A percentile compares a stretch with the other conserved stretches of the same genome.
Conservation (phyloP, 2,888 invertebrate species). For the Aphrophora alni region DNA sequence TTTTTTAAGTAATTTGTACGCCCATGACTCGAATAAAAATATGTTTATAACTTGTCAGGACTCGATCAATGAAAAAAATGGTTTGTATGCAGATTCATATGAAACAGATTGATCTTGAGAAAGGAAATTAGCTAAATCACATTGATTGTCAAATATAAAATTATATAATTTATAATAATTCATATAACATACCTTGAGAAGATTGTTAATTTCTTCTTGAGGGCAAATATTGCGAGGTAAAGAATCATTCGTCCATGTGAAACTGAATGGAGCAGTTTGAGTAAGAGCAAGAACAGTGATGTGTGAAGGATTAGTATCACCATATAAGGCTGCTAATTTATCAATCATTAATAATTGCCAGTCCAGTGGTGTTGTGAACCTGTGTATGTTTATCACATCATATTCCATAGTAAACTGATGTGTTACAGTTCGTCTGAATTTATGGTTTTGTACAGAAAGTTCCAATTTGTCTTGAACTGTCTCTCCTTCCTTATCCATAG, state of each 20-base stretch:
- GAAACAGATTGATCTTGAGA: no score
- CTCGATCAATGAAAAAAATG: no score
- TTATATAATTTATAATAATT: no score
- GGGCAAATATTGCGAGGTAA: slow-evolving; percentile 81
- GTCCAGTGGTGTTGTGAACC: slow-evolving; percentile 59
- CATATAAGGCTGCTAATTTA: slow-evolving; percentile 58
- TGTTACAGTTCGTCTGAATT: slow-evolving; percentile 76
- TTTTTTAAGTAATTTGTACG: no score
- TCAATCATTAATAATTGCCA: slow-evolving; percentile 78
- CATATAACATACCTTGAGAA: slow-evolving; percentile 74
- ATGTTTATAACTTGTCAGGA: no score
- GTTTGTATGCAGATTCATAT: no score
- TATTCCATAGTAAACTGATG: slow-evolving; percentile 57
- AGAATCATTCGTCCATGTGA: slow-evolving; percentile 87
- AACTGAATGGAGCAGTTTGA: slow-evolving; percentile 66
- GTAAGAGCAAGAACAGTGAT: slow-evolving; percentile 71
- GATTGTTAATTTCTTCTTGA: slow-evolving; percentile 70
- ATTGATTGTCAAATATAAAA: no score
- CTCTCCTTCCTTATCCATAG: slow-evolving; percentile 78
- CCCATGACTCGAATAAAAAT: no score
- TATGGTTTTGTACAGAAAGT: slow-evolving; percentile 75
- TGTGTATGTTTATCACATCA: background rate
- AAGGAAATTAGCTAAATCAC: no score
- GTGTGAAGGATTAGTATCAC: slow-evolving; percentile 64
- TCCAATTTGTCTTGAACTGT: slow-evolving; percentile 72